Conservation (phyloP, 2,888 invertebrate species). For the Xanthorhoe designata region DNA sequence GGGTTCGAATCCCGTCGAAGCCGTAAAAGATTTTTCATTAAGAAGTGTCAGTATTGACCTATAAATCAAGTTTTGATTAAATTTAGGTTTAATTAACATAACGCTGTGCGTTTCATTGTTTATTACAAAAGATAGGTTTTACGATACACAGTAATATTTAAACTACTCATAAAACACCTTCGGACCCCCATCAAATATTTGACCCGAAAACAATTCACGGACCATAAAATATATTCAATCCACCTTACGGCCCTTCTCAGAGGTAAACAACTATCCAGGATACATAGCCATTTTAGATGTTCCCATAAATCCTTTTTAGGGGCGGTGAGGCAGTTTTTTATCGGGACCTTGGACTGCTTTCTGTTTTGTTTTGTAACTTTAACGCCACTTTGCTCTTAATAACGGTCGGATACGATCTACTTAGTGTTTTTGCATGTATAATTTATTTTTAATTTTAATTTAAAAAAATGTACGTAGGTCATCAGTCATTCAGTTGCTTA, state of each 20-base stretch:
- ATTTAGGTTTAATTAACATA: neutral
- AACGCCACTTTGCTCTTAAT: conserved; percentile 23
- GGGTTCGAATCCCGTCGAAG: too few species aligned
- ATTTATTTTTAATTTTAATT: too few species aligned
- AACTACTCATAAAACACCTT: conserved; percentile 36
- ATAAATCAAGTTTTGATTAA: neutral
- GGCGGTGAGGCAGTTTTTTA: conserved; percentile 41
- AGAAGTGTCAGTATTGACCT: too few species aligned
- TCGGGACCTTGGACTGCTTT: conserved; percentile 30
- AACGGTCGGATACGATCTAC: conserved; percentile 22
- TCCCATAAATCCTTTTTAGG: conserved; percentile 50
- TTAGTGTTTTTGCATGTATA: conserved; percentile 1
- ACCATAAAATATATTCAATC: conserved; percentile 45
- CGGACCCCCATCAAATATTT: conserved; percentile 35
- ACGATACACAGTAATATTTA: conserved; percentile 20
- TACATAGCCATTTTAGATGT: conserved; percentile 46
- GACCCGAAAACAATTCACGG: conserved; percentile 36
- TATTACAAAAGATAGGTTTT: conserved; percentile 8
- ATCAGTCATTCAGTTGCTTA: too few species aligned
- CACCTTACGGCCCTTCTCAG: conserved; percentile 44
- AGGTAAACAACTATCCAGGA: conserved; percentile 50
- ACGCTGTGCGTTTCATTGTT: conserved; percentile 1
- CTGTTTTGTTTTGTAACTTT: conserved; percentile 35
- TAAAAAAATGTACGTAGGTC: too few species aligned
- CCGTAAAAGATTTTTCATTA: too few species aligned